Evolutionary conservation across 2,797 vertebrate genomes (phyloP).

Genomic region (Champsocephalus gunnari): DNA sequence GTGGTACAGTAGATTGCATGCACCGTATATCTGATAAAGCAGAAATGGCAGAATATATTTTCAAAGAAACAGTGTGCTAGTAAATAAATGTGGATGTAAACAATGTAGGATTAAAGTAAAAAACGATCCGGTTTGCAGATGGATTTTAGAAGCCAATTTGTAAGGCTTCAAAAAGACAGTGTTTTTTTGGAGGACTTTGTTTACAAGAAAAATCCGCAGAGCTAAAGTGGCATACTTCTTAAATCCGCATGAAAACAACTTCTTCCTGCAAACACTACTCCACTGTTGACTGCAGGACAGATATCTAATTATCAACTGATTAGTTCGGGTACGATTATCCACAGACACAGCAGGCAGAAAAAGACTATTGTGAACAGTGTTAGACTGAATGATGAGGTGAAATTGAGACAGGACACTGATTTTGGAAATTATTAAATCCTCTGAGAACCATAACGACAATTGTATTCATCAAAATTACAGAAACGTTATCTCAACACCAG

Average conservation of each 20-base stretch:
- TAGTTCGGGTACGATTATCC: not conserved
- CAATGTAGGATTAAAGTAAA: not conserved
- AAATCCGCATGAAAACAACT: not conserved
- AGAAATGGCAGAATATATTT: too few species aligned
- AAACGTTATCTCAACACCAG: not conserved
- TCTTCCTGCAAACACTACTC: not conserved
- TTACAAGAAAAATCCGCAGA: not conserved
- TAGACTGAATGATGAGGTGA: not conserved
- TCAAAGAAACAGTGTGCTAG: too few species aligned
- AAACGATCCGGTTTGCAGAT: not conserved
- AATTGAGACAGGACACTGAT: not conserved
- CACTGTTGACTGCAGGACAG: not conserved
- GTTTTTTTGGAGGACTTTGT: not conserved
- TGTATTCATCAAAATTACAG: not conserved
- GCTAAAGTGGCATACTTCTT: not conserved
- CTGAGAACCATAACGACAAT: not conserved
- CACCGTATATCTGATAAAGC: too few species aligned
- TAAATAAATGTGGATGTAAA: not conserved
- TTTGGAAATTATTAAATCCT: not conserved
- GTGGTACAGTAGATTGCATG: too few species aligned
- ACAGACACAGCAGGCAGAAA: not conserved
- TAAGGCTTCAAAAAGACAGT: not conserved
- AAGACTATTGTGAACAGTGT: not conserved
- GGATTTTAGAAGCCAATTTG: not conserved
- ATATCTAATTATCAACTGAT: not conserved